Percentiles rank a stretch among this genome's conserved stretches.
Evolutionary conservation across 2,888 invertebrate species (phyloP).

Genomic region (Ichneumon xanthorius): DNA sequence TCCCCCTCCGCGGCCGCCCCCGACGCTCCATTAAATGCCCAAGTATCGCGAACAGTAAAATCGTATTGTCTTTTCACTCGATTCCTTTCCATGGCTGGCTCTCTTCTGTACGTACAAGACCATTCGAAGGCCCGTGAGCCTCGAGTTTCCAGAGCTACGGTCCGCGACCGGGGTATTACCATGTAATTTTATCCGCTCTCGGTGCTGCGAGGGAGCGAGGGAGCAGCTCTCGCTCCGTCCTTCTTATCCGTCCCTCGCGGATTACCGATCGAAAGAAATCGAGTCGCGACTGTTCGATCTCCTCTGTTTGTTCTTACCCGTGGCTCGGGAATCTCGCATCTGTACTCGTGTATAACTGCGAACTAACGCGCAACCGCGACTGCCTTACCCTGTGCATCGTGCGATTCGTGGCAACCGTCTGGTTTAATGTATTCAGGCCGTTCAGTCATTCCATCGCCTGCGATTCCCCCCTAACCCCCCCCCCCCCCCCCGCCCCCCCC

Average conservation of each 20-base stretch:
- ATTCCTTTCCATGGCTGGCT: slow-evolving; percentile 35
- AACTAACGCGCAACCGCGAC: slow-evolving; percentile 7
- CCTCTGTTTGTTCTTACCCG: slow-evolving; percentile 39
- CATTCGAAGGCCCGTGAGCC: slow-evolving; percentile 51
- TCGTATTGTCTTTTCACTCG: slow-evolving; percentile 70
- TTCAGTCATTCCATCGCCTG: slow-evolving; percentile 65
- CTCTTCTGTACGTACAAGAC: slow-evolving; percentile 27
- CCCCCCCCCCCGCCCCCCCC: background rate
- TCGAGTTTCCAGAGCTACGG: slow-evolving; percentile 53
- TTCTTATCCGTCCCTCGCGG: slow-evolving; percentile 17
- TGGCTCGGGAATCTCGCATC: slow-evolving; percentile 36
- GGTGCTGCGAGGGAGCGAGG: too few relatives aligned
- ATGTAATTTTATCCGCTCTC: slow-evolving; percentile 66
- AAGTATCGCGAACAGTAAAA: slow-evolving; percentile 69
- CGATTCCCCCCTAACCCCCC: background rate
- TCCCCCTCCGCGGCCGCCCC: slow-evolving; percentile 35
- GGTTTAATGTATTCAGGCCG: slow-evolving; percentile 68
- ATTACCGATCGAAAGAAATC: slow-evolving; percentile 61
- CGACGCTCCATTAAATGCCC: slow-evolving; percentile 72
- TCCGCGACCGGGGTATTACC: slow-evolving; percentile 49
- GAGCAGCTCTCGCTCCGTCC: background rate
- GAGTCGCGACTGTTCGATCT: slow-evolving; percentile 53
- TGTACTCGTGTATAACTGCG: slow-evolving; percentile 3
- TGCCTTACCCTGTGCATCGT: slow-evolving; percentile 37
- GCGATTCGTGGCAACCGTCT: slow-evolving; percentile 52